These are phyloP conservation scores for Heteromyza rotundicornis DNA, from an alignment of 2,888 invertebrate species.

Conservation along the genomic window DNA sequence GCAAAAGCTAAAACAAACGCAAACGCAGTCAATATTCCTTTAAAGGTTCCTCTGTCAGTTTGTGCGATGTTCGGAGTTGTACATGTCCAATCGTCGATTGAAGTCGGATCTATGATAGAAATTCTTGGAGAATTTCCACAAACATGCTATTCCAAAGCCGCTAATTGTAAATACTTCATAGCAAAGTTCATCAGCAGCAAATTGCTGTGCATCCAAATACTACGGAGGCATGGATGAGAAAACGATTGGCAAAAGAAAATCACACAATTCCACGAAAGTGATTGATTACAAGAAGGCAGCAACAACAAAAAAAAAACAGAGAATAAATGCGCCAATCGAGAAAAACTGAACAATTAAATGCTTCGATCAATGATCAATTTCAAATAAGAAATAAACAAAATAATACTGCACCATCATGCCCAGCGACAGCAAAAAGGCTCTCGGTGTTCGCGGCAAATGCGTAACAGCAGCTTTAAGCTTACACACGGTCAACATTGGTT, in stretches of 20 bases:
- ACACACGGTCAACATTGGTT: neutral
- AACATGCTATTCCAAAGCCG: no score
- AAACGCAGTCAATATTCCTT: no score
- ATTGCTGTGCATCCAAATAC: neutral
- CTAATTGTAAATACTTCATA: no score
- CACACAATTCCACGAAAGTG: constrained; percentile 47
- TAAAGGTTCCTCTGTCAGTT: no score
- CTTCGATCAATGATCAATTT: neutral
- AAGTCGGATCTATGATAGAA: no score
- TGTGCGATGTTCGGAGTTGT: no score
- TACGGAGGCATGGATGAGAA: neutral
- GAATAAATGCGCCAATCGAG: no score
- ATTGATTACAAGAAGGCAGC: constrained; percentile 48
- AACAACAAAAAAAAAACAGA: no score
- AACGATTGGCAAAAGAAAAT: neutral
- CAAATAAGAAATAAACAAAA: neutral
- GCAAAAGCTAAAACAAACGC: no score
- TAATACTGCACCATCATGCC: neutral
- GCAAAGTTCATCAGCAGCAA: neutral
- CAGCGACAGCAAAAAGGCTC: neutral
- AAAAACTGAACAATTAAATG: neutral
- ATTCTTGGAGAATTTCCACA: no score
- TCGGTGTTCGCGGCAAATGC: neutral
- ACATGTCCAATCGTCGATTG: no score
- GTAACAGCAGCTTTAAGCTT: no score